A percentile compares a stretch with the other conserved stretches of the same genome.
Evolutionary conservation across 2,113 vertebrate species (phyloP).

Genomic region (Cheilinus undulatus): DNA sequence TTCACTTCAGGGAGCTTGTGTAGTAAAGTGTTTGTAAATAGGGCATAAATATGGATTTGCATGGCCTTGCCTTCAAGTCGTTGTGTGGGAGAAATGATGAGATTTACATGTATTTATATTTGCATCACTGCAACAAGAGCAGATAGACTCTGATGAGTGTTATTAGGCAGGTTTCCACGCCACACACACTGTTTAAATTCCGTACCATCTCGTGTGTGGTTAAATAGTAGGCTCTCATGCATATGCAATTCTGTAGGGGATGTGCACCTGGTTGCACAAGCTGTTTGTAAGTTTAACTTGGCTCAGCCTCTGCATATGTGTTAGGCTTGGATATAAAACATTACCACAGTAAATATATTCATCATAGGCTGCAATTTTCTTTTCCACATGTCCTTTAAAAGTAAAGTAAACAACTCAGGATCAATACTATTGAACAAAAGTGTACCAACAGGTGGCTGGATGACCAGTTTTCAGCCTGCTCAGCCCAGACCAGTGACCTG

Average conservation of each 20-base stretch:
- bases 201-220: background rate
- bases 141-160: background rate
- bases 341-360: too few species aligned
- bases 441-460: too few species aligned
- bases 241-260: background rate
- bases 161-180: conserved; percentile 7
- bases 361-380: too few species aligned
- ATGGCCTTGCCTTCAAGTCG: background rate
- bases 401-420: too few species aligned
- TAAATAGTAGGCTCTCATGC: background rate
- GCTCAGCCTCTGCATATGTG: background rate
- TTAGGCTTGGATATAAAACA: background rate
- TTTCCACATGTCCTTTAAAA: too few species aligned
- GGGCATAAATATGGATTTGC: conserved; percentile 7
- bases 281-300: background rate
- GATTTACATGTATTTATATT: conserved; percentile 23
- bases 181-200: background rate
- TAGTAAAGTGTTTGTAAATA: conserved; percentile 16
- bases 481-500: too few species aligned
- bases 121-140: conserved; percentile 1
- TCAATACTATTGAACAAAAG: too few species aligned
- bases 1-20: background rate
- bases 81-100: conserved; percentile 27
- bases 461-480: too few species aligned
- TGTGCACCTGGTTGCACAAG: background rate